phyloP scores from a whole-genome alignment of 1,140 invertebrate genomes.

The Bicyclus anynana region DNA sequence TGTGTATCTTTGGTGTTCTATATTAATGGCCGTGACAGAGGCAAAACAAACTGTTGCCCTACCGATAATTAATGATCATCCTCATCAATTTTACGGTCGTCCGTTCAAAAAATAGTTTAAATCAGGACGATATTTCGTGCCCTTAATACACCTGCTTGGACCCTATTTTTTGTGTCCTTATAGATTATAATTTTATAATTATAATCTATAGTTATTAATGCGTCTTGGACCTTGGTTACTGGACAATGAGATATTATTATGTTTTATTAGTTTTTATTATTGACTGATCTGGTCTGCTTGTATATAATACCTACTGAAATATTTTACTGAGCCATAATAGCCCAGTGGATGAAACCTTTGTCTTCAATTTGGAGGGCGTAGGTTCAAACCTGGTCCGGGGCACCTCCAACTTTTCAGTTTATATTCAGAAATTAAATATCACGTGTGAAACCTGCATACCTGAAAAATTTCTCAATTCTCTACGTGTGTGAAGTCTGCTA shows the following conservation, averaged over 20 bases:
- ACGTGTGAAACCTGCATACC: too few relatives aligned
- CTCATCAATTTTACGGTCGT: conserved; percentile 67
- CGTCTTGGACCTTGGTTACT: neutral
- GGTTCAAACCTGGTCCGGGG: too few relatives aligned
- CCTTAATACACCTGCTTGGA: conserved; percentile 28
- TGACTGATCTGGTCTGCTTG: too few relatives aligned
- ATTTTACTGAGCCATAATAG: too few relatives aligned
- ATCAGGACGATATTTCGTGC: conserved; percentile 36
- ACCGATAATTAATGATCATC: conserved; percentile 68
- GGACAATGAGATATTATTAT: conserved; percentile 2
- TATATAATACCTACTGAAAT: too few relatives aligned
- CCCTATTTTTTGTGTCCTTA: conserved; percentile 25
- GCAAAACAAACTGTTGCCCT: conserved; percentile 64
- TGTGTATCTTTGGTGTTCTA: conserved; percentile 25
- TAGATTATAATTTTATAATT: conserved; percentile 22
- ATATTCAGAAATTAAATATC: too few relatives aligned
- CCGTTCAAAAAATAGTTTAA: conserved; percentile 52
- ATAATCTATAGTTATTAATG: conserved; percentile 19
- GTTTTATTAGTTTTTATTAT: neutral
- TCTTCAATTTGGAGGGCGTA: too few relatives aligned
- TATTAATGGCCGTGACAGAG: conserved; percentile 46
- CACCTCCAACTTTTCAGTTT: too few relatives aligned
- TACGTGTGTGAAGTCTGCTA: too few relatives aligned
- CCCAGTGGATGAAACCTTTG: too few relatives aligned
- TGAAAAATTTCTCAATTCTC: too few relatives aligned